Evolutionary conservation across 2,797 vertebrate genomes (phyloP).

Genomic region (Manis javanica): DNA sequence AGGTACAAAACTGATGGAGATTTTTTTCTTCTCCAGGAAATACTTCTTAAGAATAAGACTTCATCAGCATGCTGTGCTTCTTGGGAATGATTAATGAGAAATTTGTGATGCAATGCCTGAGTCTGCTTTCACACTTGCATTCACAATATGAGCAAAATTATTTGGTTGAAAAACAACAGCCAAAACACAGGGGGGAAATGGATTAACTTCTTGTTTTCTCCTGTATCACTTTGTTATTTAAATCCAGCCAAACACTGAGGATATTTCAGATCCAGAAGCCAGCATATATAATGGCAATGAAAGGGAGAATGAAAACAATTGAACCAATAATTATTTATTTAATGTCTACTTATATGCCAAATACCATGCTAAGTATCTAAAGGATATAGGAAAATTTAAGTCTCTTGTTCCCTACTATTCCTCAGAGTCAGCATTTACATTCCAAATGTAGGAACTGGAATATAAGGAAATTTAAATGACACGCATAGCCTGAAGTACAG

Average conservation of each 20-base stretch:
- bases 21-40: conserved; percentile 24
- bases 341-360: neutral
- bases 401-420: neutral
- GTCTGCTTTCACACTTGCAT: neutral
- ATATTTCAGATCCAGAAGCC: neutral
- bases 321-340: neutral
- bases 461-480: neutral
- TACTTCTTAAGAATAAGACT: neutral
- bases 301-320: neutral
- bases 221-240: conserved; percentile 1
- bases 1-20: neutral
- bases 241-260: neutral
- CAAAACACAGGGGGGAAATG: neutral
- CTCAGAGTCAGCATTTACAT: neutral
- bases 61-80: neutral
- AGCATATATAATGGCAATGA: conserved; percentile 16
- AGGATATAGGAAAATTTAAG: neutral
- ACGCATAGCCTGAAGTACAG: neutral
- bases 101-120: neutral
- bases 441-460: neutral
- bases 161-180: conserved; percentile 26
- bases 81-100: conserved; percentile 22
- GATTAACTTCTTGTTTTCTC: neutral
- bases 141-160: neutral
- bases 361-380: neutral